Base-by-base conservation (phyloP, 2,888 invertebrate genomes). In the Phyllotreta striolata region DNA sequence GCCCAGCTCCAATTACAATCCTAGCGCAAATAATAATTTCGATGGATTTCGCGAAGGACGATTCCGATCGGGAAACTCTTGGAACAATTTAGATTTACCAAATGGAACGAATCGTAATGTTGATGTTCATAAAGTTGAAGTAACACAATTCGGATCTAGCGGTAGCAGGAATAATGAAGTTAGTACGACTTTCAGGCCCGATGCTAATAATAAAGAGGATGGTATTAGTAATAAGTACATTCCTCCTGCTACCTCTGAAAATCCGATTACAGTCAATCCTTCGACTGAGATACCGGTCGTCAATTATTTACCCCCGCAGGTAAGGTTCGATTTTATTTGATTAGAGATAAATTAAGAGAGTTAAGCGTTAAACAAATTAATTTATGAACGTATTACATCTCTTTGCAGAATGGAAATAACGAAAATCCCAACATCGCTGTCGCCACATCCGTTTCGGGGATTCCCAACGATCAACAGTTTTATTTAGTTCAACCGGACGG, bases 401-500 rank as follows among this genome's bases (percentile, higher is more conserved):
- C 12, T 52, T 52, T 49, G 6, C 10, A 52, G 52, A 57, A 62
- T 10, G 66, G 51, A 12, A 55, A 37, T 41, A 39, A 57, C 10
- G 64, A 55, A 40, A 64, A 64, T 37, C 71, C 73, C 6, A 73
- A 73, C 46, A 55, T 72, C 13, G 64, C 73, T 34, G 60, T 73
- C 37, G 67, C 74, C n/a, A 74, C 66, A 9, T 70, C 74, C 9
- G 72, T 74, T 6, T 63, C 70, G 0, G 68, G 67, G 9, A 62
- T 57, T 6, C 70, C 64, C 13, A 55, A 47, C 8, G 68, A 62
- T 1, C 67, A 67, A 46, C 66, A 66, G 35, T 72, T 70, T 51
- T 74, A 70, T 61, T 49, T 73, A 10, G 64, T 72, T 34, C 73
- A 74, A 43, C 73, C 74, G 6, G 74, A 74, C 60, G 74, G 74